Evolutionary conservation across 2,797 vertebrate species (phyloP), one percentile per base, ranked within the genome.

Genomic region (Thunnus albacares): DNA sequence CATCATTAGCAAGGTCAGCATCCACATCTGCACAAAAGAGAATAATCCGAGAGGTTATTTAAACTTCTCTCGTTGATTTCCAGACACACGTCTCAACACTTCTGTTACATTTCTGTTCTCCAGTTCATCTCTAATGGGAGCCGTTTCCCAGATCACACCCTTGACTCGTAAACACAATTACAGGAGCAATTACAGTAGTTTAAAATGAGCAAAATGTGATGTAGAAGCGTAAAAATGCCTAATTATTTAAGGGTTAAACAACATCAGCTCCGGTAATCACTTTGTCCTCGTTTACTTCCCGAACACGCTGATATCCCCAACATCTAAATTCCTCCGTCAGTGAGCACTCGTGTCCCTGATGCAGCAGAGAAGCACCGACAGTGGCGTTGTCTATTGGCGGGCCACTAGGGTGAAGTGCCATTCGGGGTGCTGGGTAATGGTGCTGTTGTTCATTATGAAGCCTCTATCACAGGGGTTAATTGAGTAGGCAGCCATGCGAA

Each of bases 1-100:
- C 88, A 94, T 99, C 91, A 88, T 99, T 38, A 99, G 97, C 95
- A 99, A 99, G 98, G 98, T 99, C 87, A 91, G 94, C 51, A 26
- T 63, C 35, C 7, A 53, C 61, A 61, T n/a, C 80, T 45, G 49
- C 60, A 69, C 28, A 71, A 15, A 45, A 45, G 6, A 38, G 2
- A 61, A 71, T 12, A 58, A 72, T 20, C 76, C 41, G 5, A 24
- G 22, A 64, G n/a, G 1, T 79, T 57, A 63, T 75, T 79, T 65
- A 55, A 80, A 70, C 63, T 60, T 79, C 51, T 68, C 55, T 53
- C 55, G 58, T 45, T 38, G 18, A 13, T 75, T 77, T 75, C 61
- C 55, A 28, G 28, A 71, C 47, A 41, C 64, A 28, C 22, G 18
- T 76, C n/a, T 47, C 38, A 3, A 13, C 41, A 38, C 61, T 41